Evolutionary conservation across 2,888 invertebrate genomes (phyloP), one percentile per base, ranked within the genome.

Genomic region (Geotrupes spiniger): DNA sequence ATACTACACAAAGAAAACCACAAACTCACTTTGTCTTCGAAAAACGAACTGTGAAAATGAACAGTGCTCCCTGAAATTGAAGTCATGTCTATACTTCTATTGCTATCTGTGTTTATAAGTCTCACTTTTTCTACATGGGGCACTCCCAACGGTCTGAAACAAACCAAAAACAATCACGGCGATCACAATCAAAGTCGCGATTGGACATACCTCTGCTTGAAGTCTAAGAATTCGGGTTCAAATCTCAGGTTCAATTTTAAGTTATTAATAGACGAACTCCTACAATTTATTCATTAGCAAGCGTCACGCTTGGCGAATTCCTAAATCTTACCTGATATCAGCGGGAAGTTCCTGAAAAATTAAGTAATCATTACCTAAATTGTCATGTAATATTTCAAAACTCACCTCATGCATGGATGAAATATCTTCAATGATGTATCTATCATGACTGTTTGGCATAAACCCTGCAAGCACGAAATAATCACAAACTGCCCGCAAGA

Each of bases 31-130:
- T 94, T 94, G 66, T 93, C 86, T 68, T 93, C 89, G 74, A 96
- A 96, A 80, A 97, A 96, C 58, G 96, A 95, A 66, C 95, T 94
- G 75, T 97, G 94, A 79, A 97, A 97, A 77, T 94, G 91, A 26
- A 90, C 87, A 62, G 93, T 92, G 73, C 87, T 92, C 64, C 95
- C 95, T 58, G 94, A 92, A 69, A 97, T 92, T 58, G 95, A 94
- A 69, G 91, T 87, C 70, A 97, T 83, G 73, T 92, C 91, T 67
- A 97, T 83, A 66, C 88, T 92, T 68, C 84, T 84, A 76, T 93
- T 91, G 61, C 78, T 76, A 77, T 89, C 90, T 64, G 83, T 83
- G 80, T 97, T 97, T 73, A 87, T 84, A 61, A 97, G 78, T 61
- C 87, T 88, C 57, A 96, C 95, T 68, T 84, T 81, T 74, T 88